Base-by-base conservation (phyloP, 2,888 invertebrate genomes). In the Agonum fuliginosum region DNA sequence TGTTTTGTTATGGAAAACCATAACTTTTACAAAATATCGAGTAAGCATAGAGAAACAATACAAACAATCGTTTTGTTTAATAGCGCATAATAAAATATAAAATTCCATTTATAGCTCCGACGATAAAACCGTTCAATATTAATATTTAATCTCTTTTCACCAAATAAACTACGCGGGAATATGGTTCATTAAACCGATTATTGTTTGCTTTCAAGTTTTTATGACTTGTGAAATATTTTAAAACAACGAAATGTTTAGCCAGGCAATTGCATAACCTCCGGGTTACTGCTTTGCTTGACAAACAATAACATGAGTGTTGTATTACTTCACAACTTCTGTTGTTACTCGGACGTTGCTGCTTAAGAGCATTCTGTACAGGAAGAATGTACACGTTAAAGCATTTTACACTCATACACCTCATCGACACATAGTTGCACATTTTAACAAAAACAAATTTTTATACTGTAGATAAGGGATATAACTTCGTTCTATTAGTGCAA, bases 51-150 rank as follows among this genome's bases (percentile, higher is more conserved):
- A 37, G 20, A 20, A 54, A 54, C 20, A 54, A 22, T 24, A 20
- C 54, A n/a, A 24, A 24, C 24, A 20, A 54, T 54, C 54, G 54
- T n/a, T 24, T 20, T 20, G 4, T 54, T 48, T 54, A 54, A 54
- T 54, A 24, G 54, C 54, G 12, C 5, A 22, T 22, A 54, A 54
- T 54, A 54, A 62, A 62, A 62, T 62, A 62, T 62, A 62, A 62
- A 62, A 62, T 27, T 27, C 30, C 30, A 30, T 62, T 62, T 62
- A 62, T 62, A 17, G 58, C 30, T 17, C 58, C 4, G 12, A 54
- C 17, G 27, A 62, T 62, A 62, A 62, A 62, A 14, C 30, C 30
- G 58, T 62, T 62, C 58, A 62, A 62, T 62, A 62, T 62, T 62
- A 62, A 62, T 62, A 62, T 62, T 62, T 62, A 62, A 62, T 62